These are phyloP conservation scores for Centrocercus urophasianus DNA, from an alignment of 2,113 vertebrate genomes.

Conservation along the genomic window DNA sequence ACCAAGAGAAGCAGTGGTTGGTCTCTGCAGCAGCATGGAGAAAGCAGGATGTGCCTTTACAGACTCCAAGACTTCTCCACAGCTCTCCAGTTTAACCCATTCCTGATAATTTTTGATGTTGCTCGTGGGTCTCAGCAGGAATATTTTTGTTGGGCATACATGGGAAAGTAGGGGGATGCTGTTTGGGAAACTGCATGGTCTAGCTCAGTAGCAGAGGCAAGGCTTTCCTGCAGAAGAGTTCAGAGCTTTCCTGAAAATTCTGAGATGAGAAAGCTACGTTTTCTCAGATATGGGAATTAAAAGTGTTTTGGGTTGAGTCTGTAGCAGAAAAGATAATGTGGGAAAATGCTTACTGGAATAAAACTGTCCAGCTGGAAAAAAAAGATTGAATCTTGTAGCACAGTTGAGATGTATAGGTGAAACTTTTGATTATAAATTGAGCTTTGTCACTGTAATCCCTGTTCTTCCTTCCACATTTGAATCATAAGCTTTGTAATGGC, in stretches of 20 bases:
- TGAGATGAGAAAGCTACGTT: neutral
- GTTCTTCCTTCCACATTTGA: neutral
- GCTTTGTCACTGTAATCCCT: neutral
- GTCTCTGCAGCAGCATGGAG: rapidly evolving
- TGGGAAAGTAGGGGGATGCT: neutral
- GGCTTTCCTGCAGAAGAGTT: no score
- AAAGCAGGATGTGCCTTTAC: neutral
- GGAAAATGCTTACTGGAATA: neutral
- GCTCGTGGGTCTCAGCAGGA: neutral
- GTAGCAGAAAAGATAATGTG: neutral
- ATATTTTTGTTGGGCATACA: neutral
- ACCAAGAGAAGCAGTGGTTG: neutral
- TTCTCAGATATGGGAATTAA: neutral
- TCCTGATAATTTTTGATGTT: neutral
- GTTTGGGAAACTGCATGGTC: neutral
- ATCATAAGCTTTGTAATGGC: neutral
- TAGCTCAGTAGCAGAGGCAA: neutral
- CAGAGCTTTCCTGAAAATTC: neutral
- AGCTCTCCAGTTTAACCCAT: neutral
- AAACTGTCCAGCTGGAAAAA: neutral
- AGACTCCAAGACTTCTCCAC: neutral
- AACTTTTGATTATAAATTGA: neutral
- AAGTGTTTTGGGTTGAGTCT: neutral
- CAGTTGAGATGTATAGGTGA: neutral
- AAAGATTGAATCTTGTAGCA: neutral